A percentile compares a stretch with the other conserved stretches of the same genome.
phyloP scores from a whole-genome alignment of 2,797 vertebrate species.

The Lithobates sylvaticus region DNA sequence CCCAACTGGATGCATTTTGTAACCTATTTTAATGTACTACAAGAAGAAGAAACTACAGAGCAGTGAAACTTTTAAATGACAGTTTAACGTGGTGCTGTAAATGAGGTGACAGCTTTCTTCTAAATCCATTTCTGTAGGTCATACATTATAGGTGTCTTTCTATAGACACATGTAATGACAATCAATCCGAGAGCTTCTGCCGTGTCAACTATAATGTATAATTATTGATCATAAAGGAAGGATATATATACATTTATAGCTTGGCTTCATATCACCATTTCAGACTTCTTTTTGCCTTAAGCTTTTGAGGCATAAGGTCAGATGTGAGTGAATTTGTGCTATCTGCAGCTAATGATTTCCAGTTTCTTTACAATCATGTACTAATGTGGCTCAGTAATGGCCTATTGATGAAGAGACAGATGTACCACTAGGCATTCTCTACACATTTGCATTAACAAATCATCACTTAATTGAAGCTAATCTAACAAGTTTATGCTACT shows the following conservation, averaged over 20 bases:
- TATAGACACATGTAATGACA: constrained; percentile 69
- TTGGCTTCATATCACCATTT: constrained; percentile 37
- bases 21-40: not conserved
- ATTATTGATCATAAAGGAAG: constrained; percentile 55
- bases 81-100: not conserved
- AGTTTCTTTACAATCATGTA: constrained; percentile 79
- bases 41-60: not conserved
- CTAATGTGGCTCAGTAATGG: constrained; percentile 79
- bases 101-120: constrained; percentile 13
- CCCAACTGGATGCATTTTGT: not conserved
- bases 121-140: constrained; percentile 36
- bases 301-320: constrained; percentile 80
- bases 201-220: constrained; percentile 42
- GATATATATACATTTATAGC: constrained; percentile 42
- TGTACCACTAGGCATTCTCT: constrained; percentile 80
- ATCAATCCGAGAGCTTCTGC: constrained; percentile 65
- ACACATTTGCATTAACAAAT: constrained; percentile 85
- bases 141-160: constrained; percentile 60
- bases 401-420: constrained; percentile 84
- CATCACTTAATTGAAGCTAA: constrained; percentile 85
- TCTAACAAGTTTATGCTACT: constrained; percentile 86
- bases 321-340: constrained; percentile 80
- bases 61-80: not conserved
- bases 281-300: constrained; percentile 67
- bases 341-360: constrained; percentile 79